Evolutionary conservation across 2,797 vertebrate genomes (phyloP), one percentile per base, ranked within the genome.

Genomic region (Eutrigla gurnardus): DNA sequence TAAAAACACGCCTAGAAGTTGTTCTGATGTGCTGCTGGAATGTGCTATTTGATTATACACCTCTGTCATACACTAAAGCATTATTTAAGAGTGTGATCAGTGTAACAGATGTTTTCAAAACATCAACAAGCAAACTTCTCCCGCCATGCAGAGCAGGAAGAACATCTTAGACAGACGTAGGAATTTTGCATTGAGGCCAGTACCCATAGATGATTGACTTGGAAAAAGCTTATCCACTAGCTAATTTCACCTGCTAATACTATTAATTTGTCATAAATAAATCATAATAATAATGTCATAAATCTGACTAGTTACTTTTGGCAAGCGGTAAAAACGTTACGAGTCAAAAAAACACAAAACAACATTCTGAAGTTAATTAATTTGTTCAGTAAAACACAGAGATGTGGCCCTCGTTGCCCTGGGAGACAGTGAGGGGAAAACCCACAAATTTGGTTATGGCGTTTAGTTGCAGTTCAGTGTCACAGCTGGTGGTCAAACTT

Each of bases 331-430:
- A 25, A 25, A 25, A 25, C 25, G 1, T 25, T 25, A 25, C 25
- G 1, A 14, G 33, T 61, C 8, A 35, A 40, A 49, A 37, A 25
- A 25, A 25, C 25, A 25, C 25, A 25, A 25, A 1, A 2, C 2
- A 25, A 25, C 25, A 25, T 46, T 54, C 14, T 54, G 65, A 39
- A 45, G 49, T 57, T 64, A 33, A 65, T 61, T 35, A 9, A 62
- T 70, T 70, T 73, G 55, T 5, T 65, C n/a, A 54, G 37, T 68
- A 45, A 55, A 67, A 69, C 76, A 73, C 49, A 66, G 54, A 15
- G n/a, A 50, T 32, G 43, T 57, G 15, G 32, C 13, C 11, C 17
- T 17, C 1, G 2, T 42, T 45, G 62, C 33, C 40, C 15, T 40
- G 12, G 35, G 45, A 58, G 43, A 53, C 57, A 3, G n/a, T 70